These are phyloP conservation scores for Taxidea taxus DNA, from an alignment of 2,113 vertebrate species.

Conservation along the genomic window DNA sequence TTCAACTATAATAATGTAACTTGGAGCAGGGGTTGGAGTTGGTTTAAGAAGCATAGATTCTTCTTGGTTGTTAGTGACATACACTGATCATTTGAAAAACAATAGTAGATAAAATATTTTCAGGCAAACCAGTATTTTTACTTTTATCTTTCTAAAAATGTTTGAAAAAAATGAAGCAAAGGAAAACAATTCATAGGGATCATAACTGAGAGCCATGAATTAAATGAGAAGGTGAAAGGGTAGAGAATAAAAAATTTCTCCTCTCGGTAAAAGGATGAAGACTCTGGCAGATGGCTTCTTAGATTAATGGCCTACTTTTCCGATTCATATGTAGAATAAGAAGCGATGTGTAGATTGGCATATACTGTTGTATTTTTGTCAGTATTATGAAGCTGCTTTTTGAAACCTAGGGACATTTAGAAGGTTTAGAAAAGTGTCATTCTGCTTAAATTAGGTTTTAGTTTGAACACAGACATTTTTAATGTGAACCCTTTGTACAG, in stretches of 20 bases:
- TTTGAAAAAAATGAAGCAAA: slow-evolving; percentile 14
- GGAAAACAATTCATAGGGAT: background rate
- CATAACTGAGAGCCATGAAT: background rate
- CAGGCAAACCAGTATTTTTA: background rate
- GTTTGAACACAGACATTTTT: background rate
- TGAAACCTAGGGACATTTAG: background rate
- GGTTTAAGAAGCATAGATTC: background rate
- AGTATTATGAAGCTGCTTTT: background rate
- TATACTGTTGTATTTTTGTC: background rate
- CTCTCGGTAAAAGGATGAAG: background rate
- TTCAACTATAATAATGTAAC: background rate
- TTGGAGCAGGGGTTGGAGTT: background rate
- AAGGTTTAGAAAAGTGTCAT: background rate
- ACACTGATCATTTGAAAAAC: background rate
- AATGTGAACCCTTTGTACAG: background rate
- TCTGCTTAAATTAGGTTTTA: background rate
- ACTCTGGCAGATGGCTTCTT: background rate
- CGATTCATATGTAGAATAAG: background rate
- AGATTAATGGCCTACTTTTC: background rate
- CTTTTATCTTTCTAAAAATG: background rate
- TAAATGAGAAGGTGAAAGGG: background rate
- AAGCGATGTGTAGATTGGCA: background rate
- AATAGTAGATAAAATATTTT: background rate
- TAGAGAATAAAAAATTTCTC: slow-evolving; percentile 27
- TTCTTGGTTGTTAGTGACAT: background rate